phyloP scores from a whole-genome alignment of 2,888 invertebrate species.

The Acanthoscelides obtectus region DNA sequence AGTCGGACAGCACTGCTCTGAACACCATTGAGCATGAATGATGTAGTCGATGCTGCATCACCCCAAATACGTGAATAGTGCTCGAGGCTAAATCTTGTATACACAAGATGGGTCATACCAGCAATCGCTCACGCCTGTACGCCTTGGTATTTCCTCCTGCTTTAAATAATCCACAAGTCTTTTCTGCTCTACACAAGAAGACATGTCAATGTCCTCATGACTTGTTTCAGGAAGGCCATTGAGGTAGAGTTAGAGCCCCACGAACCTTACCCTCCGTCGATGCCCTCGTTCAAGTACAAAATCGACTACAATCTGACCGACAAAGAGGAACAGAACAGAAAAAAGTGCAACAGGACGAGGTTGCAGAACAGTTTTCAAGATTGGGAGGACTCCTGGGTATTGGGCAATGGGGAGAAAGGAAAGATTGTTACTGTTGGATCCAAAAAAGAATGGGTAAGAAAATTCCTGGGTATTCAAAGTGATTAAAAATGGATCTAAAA shows the following conservation, averaged over 20 bases:
- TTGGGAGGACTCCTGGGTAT: slow-evolving; percentile 26
- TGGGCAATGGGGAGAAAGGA: slow-evolving; percentile 21
- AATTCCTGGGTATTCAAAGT: neutral
- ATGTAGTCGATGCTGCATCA: too few relatives aligned
- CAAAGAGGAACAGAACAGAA: slow-evolving; percentile 25
- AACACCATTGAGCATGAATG: too few relatives aligned
- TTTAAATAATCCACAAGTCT: too few relatives aligned
- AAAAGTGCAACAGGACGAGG: slow-evolving; percentile 21
- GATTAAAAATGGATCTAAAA: neutral
- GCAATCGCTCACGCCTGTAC: too few relatives aligned
- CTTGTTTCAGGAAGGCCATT: slow-evolving; percentile 28
- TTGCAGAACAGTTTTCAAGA: slow-evolving; percentile 14
- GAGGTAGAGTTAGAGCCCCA: slow-evolving; percentile 32
- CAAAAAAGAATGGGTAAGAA: neutral
- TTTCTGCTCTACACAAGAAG: too few relatives aligned
- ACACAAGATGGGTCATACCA: too few relatives aligned
- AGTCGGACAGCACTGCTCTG: too few relatives aligned
- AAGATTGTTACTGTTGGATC: slow-evolving; percentile 14
- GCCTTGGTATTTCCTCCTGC: too few relatives aligned
- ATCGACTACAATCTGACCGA: slow-evolving; percentile 31
- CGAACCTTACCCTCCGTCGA: slow-evolving; percentile 28
- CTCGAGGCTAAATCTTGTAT: too few relatives aligned
- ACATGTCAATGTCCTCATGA: too few relatives aligned
- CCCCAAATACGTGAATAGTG: too few relatives aligned
- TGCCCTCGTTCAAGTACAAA: slow-evolving; percentile 34